phyloP scores from a whole-genome alignment of 2,888 invertebrate genomes.

The Parapristionchus giblindavisi region DNA sequence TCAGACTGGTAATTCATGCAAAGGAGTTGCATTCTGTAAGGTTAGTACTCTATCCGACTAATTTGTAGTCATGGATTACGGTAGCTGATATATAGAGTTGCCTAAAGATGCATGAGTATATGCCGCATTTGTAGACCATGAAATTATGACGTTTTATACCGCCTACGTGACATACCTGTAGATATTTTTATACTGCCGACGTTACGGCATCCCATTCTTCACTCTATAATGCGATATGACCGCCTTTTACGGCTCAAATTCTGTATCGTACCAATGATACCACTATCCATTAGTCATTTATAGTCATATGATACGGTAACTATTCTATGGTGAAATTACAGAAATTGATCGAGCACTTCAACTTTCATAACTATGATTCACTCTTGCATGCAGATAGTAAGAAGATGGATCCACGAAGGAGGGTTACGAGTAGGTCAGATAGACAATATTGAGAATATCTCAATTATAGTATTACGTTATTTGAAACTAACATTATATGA shows the following conservation, averaged over 20 bases:
- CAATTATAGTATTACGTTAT: too few relatives aligned
- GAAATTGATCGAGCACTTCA: conserved; percentile 83
- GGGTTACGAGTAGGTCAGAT: conserved; percentile 18
- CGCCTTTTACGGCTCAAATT: too few relatives aligned
- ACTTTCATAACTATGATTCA: conserved; percentile 93
- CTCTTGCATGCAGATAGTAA: conserved; percentile 84
- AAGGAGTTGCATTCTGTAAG: conserved; percentile 91
- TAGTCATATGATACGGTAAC: neutral
- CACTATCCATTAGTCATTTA: neutral
- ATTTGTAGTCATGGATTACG: too few relatives aligned
- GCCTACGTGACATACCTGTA: too few relatives aligned
- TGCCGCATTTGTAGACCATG: too few relatives aligned
- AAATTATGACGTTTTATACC: too few relatives aligned
- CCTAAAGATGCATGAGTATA: too few relatives aligned
- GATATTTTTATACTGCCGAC: too few relatives aligned
- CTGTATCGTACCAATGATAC: neutral
- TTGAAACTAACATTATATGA: too few relatives aligned
- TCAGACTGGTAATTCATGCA: conserved; percentile 85
- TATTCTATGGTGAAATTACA: conserved; percentile 13
- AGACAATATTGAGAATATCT: neutral
- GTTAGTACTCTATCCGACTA: conserved; percentile 50
- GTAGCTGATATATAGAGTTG: too few relatives aligned
- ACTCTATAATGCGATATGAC: too few relatives aligned
- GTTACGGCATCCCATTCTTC: too few relatives aligned
- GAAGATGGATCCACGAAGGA: conserved; percentile 86